Percentiles rank a stretch among this genome's conserved stretches.
These are phyloP conservation scores for Cinara cedri DNA, from an alignment of 2,888 invertebrate species.

Conservation along the genomic window DNA sequence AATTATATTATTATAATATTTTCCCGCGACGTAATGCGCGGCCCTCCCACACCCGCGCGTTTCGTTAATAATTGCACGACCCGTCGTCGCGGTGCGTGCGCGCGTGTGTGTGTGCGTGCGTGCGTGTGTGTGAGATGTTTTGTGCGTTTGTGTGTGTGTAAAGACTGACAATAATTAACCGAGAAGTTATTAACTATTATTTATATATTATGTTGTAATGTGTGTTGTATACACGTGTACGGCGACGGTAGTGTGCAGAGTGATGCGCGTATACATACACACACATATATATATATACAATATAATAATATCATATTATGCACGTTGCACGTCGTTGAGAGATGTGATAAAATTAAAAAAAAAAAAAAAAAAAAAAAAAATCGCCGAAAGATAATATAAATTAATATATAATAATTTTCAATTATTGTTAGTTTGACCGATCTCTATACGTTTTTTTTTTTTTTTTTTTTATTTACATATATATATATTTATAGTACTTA, in stretches of 20 bases:
- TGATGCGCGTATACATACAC: too few relatives aligned
- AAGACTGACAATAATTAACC: constrained; percentile 55
- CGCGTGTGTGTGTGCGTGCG: constrained; percentile 29
- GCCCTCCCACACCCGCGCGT: too few relatives aligned
- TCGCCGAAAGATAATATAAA: background rate
- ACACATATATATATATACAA: constrained; percentile 5
- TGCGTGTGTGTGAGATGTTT: constrained; percentile 30
- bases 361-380: constrained; percentile 26
- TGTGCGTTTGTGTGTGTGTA: constrained; percentile 44
- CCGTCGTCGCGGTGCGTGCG: background rate
- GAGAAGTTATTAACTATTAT: constrained; percentile 15
- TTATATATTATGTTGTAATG: constrained; percentile 8
- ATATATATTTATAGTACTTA: too few relatives aligned
- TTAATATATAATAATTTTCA: constrained; percentile 19
- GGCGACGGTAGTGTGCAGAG: too few relatives aligned
- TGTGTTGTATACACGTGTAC: too few relatives aligned
- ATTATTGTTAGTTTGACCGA: constrained; percentile 57
- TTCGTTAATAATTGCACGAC: too few relatives aligned
- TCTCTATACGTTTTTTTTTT: constrained; percentile 52
- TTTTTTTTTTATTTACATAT: too few relatives aligned
- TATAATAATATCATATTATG: background rate
- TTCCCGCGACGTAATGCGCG: too few relatives aligned
- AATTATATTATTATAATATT: too few relatives aligned
- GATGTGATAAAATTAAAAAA: background rate
- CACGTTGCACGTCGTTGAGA: too few relatives aligned